Percentiles rank a stretch among this genome's conserved stretches.
Conservation (phyloP, 2,888 invertebrate species). For the Noctua pronuba region DNA sequence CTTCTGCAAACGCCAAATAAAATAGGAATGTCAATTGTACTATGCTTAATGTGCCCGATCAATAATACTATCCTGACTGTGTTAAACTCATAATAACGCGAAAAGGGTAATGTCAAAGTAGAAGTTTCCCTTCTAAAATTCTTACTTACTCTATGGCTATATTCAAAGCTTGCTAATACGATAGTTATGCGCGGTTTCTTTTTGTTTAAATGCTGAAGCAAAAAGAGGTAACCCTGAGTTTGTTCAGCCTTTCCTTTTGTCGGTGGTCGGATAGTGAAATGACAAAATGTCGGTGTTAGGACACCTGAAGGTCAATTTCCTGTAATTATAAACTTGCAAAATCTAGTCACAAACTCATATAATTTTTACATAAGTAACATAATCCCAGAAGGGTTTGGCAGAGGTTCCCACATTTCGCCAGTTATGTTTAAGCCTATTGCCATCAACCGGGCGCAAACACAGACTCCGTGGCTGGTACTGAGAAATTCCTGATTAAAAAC, state of each 20-base stretch:
- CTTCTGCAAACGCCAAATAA: no score
- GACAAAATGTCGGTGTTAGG: slow-evolving; percentile 1
- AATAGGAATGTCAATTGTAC: background rate
- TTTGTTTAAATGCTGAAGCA: background rate
- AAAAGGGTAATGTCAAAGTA: background rate
- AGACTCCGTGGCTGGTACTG: no score
- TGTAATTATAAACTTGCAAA: background rate
- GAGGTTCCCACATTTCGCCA: no score
- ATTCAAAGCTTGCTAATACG: slow-evolving; percentile 36
- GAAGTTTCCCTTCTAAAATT: background rate
- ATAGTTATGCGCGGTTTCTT: slow-evolving; percentile 35
- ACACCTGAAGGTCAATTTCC: background rate
- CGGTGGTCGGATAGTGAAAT: background rate
- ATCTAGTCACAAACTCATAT: background rate
- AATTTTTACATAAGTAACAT: background rate
- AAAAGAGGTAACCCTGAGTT: slow-evolving; percentile 8
- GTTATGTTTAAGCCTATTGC: no score
- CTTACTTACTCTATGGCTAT: slow-evolving; percentile 18
- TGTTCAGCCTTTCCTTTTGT: slow-evolving; percentile 28
- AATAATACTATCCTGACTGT: background rate
- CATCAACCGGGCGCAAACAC: no score
- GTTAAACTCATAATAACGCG: background rate
- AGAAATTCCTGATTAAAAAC: no score
- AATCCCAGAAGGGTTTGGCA: no score
- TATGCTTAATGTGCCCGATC: no score